Evolutionary conservation across 2,797 vertebrate genomes (phyloP), one percentile per base, ranked within the genome.

Genomic region (Numenius phaeopus): DNA sequence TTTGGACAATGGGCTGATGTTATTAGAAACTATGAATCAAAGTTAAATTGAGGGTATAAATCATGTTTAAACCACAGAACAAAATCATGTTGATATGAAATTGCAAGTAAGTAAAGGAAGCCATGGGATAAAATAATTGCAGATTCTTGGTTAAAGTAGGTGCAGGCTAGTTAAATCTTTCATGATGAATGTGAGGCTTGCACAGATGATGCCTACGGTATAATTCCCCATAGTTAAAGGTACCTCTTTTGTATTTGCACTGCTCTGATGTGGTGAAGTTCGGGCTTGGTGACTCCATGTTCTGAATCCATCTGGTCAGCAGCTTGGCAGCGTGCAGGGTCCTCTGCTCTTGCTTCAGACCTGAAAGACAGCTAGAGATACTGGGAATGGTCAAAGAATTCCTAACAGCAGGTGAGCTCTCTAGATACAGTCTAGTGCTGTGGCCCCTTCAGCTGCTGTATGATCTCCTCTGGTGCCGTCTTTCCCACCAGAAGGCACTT

Each of bases 1-100:
- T 94, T 95, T 92, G 93, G 85, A 93, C 82, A 96, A 66, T 84
- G 69, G 85, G 76, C 80, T 87, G 62, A 82, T 73, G 52, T 93
- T 97, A 92, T 95, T 96, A 89, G 90, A 96, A 95, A 82, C 87
- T 70, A 89, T 94, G 70, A 84, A 87, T 96, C 91, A 89, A 96
- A 96, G 93, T 83, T 91, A 96, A 96, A 91, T 91, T 90, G 90
- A 84, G 58, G 30, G 37, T 82, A 70, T 96, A 76, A 95, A 83
- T 95, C 70, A 76, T 72, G 54, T 78, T 94, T 94, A 96, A 94
- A 87, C 49, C 50, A 61, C 58, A 65, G 77, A 97, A 91, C 62
- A 94, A 93, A 95, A 79, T 82, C 42, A 47, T 10, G 27, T 47
- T 91, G 61, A 46, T 96, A 37, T 70, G 66, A 69, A 83, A 90